A percentile compares a stretch with the other conserved stretches of the same genome.
These are phyloP conservation scores for Bellardia bayeri DNA, from an alignment of 2,888 invertebrate genomes.

Conservation along the genomic window DNA sequence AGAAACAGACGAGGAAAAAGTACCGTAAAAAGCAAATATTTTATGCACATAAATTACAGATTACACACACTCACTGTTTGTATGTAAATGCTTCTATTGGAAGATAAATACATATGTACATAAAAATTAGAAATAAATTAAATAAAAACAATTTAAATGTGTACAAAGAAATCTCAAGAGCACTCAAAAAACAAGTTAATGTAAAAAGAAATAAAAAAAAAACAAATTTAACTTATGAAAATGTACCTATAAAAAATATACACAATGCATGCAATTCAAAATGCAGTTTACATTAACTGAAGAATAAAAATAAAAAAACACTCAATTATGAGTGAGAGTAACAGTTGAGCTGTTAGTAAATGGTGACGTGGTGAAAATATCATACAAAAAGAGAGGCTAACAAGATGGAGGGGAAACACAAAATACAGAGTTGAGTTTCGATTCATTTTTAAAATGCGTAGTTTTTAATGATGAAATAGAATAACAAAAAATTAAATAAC, in stretches of 20 bases:
- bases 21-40: constrained; percentile 60
- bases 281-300: constrained; percentile 21
- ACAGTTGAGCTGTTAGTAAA: neutral
- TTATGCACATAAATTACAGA: constrained; percentile 61
- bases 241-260: neutral
- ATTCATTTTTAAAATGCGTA: constrained; percentile 58
- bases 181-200: constrained; percentile 7
- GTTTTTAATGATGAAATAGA: constrained; percentile 51
- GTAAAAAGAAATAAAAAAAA: constrained; percentile 31
- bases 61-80: constrained; percentile 1
- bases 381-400: neutral
- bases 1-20: constrained; percentile 47
- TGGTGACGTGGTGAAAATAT: constrained; percentile 36
- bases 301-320: neutral
- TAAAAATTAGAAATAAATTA: neutral
- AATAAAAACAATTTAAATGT: neutral
- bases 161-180: constrained; percentile 29
- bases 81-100: neutral
- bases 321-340: constrained; percentile 7
- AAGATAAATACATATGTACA: neutral
- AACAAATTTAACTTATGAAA: constrained; percentile 40
- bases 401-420: constrained; percentile 20
- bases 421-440: constrained; percentile 12
- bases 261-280: constrained; percentile 37
- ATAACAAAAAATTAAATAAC: constrained; percentile 26